Percentiles rank a stretch among this genome's conserved stretches.
These are phyloP conservation scores for Craseonycteris thonglongyai DNA, from an alignment of 2,113 vertebrate genomes.

Conservation along the genomic window DNA sequence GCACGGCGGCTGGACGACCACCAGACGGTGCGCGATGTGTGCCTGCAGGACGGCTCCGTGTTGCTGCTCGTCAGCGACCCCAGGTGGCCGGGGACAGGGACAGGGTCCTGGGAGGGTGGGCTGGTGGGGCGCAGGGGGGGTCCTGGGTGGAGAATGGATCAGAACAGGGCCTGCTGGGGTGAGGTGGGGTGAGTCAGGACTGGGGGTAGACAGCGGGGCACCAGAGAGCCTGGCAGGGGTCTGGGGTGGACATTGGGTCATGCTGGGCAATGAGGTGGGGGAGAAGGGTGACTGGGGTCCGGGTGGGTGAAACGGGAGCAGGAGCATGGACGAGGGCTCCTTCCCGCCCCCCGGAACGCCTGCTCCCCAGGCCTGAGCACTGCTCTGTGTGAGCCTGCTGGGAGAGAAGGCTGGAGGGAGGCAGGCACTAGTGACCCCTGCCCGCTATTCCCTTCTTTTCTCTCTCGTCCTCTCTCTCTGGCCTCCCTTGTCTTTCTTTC, in stretches of 20 bases:
- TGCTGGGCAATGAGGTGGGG: rapidly evolving
- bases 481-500: not conserved
- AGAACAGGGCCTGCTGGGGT: not conserved
- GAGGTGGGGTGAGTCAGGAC: not conserved
- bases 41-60: conserved; percentile 82
- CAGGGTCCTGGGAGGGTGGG: not conserved
- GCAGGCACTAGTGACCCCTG: not conserved
- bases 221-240: not conserved
- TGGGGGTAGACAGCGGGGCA: not conserved
- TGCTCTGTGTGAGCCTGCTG: conserved; percentile 57
- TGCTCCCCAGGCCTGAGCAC: not conserved
- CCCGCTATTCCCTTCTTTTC: too few species aligned
- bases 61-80: conserved; percentile 79
- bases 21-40: conserved; percentile 80
- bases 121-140: not conserved
- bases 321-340: not conserved
- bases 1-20: conserved; percentile 79
- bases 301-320: not conserved
- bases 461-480: not conserved
- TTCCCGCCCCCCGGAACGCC: not conserved
- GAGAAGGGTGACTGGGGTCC: not conserved
- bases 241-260: not conserved
- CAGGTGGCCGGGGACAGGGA: conserved; percentile 54
- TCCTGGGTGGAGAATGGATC: not conserved
- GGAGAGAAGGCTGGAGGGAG: not conserved